Base-by-base conservation (phyloP, 2,797 vertebrate species). In the Acrossocheilus fasciatus region DNA sequence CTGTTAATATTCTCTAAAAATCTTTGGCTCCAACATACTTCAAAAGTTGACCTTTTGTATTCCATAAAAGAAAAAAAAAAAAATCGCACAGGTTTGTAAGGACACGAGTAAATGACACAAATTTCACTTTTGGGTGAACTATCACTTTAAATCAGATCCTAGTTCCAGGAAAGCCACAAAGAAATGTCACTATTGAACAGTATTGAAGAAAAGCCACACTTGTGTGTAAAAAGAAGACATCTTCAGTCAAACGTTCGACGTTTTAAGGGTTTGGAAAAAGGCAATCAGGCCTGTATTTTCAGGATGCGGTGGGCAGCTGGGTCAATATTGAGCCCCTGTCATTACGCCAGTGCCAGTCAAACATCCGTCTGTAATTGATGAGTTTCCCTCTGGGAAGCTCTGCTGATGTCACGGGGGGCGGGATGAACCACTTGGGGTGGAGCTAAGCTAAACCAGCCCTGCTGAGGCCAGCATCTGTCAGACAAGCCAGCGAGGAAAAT, bases 301-400 rank as follows among this genome's bases (percentile, higher is more conserved):
- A 91, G 89, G 87, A 92, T 94, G 91, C 91, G 94, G 91, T 72
- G 72, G 82, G 92, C 93, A 94, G 92, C 88, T 80, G 79, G 93
- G 94, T 96, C 95, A 95, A 95, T 95, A 94, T 90, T 64, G 92
- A 92, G 93, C 93, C 93, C 90, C 92, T 94, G 94, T 95, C 94
- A 94, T 95, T 95, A 95, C 94, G 94, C 90, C 91, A 91, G 92
- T 95, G 95, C 93, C 94, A 95, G 92, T 95, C 95, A 96, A 95
- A 95, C 93, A 95, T 94, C 92, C 92, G 92, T 91, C 90, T 85
- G 91, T 94, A 95, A 95, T 94, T 95, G 95, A 95, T 95, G 94
- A 95, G 92, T 93, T 92, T 90, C 91, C 94, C 92, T 80, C 77
- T 86, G 86, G 81, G 82, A 84, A 78, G 92, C 89, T 90, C 88